Base-by-base conservation (phyloP, 2,888 invertebrate species). In the Steromphala cineraria region DNA sequence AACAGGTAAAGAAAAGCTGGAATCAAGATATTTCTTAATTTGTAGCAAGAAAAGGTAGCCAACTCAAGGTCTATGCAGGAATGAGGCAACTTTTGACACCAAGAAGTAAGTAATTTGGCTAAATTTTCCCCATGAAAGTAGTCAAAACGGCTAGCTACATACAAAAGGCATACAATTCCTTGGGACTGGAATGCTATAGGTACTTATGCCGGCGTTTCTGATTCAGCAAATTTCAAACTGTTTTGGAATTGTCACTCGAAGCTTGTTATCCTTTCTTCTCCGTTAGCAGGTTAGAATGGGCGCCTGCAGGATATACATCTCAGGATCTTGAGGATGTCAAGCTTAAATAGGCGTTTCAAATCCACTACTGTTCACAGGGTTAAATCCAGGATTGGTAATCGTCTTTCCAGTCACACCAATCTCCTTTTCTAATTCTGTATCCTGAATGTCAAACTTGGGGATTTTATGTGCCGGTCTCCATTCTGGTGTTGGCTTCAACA, bases 401-500 rank as follows among this genome's bases (percentile, higher is more conserved):
- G 88, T 89, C 75, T 84, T 87, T 10, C 83, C 80, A 28, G 78
- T 71, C 17, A 81, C 85, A 67, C 76, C 83, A 19, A 84, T 84
- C 7, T 86, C 78, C 36, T 86, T 74, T 80, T 84, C 62, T 21
- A 67, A 67, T n/a, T 84, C 83, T 2, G 78, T 53, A n/a, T 86
- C 85, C 5, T 19, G 75, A 1, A 87, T 56, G 62, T 89, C 89
- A 82, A 85, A 88, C 76, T 87, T 87, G 15, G 90, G 90, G 24
- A 92, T 83, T 83, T 90, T 91, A 81, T 90, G 90, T 8, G 92
- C 92, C 19, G 93, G 93, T 7, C 96, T 96, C 96, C 96, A 96
- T 85, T 96, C 96, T 1, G 95, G 94, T 0, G 96, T 96, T 0
- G 96, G 96, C 24, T 95, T 95, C 2, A 96, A 90, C 55, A 96